A percentile compares a stretch with the other conserved stretches of the same genome.
Conservation (phyloP, 2,797 vertebrate genomes). For the Leucoraja ocellata region DNA sequence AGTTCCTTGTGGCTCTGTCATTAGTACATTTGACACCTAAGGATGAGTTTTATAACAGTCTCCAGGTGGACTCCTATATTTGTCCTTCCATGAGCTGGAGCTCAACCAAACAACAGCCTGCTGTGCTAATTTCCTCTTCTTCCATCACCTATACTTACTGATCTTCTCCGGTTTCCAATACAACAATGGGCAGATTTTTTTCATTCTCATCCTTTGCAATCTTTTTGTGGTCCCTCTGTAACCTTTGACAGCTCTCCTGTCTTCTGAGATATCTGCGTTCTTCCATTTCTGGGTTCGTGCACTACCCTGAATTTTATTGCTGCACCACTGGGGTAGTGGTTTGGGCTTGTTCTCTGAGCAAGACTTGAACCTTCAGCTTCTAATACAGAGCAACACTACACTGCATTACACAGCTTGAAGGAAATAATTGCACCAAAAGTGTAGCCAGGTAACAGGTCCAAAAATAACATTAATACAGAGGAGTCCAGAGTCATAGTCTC, state of each 20-base stretch:
- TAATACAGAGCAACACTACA: no score
- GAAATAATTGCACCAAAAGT: neutral
- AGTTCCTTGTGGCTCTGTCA: no score
- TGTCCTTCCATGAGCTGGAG: neutral
- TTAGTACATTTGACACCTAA: no score
- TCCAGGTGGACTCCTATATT: neutral
- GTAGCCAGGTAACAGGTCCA: neutral
- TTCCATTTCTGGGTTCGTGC: neutral
- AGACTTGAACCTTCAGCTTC: neutral
- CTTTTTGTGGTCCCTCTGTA: neutral
- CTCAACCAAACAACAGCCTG: neutral
- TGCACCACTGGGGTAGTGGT: neutral
- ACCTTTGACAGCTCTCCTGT: neutral
- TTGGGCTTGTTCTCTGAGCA: no score
- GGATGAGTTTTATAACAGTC: neutral
- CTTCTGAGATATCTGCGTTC: neutral
- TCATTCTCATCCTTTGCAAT: neutral
- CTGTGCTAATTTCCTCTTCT: neutral
- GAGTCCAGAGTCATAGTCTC: neutral
- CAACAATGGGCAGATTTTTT: neutral
- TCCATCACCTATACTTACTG: neutral
- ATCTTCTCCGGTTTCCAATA: neutral
- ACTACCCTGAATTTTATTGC: neutral
- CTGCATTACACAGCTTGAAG: neutral
- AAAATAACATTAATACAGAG: neutral